Percentiles rank a stretch among this genome's conserved stretches.
phyloP scores from a whole-genome alignment of 2,797 vertebrate species.

The Enteromius trimaculatus region DNA sequence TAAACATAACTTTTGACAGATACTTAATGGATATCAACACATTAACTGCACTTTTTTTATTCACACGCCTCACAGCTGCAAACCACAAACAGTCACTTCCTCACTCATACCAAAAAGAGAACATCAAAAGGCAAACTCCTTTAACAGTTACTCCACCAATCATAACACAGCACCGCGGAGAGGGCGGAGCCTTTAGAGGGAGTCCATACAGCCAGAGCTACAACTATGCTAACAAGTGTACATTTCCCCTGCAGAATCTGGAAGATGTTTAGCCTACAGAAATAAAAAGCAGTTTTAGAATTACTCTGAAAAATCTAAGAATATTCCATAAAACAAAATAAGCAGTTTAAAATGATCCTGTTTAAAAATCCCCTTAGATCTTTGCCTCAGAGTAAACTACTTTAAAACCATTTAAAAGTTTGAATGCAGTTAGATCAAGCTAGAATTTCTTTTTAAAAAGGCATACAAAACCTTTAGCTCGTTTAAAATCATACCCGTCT shows the following conservation, averaged over 20 bases:
- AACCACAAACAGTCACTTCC: conserved; percentile 56
- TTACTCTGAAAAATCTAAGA: not conserved
- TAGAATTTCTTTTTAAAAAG: not conserved
- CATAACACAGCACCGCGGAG: not conserved
- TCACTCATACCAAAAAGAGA: conserved; percentile 35
- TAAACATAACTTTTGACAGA: not conserved
- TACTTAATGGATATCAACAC: not conserved
- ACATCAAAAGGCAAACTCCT: conserved; percentile 25
- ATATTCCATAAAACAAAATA: not conserved
- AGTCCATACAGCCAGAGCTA: not conserved
- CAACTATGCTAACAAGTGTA: not conserved
- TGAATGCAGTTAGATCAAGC: not conserved
- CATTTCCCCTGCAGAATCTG: not conserved
- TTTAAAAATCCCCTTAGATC: not conserved
- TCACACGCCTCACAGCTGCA: conserved; percentile 13
- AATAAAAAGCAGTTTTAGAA: not conserved
- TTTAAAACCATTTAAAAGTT: not conserved
- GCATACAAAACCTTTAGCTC: not conserved
- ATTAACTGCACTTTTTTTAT: conserved; percentile 21
- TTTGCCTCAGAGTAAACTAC: not conserved
- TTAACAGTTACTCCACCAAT: conserved; percentile 37
- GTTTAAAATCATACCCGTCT: not conserved
- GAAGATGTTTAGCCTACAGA: not conserved
- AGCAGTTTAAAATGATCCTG: not conserved
- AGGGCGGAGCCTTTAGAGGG: conserved; percentile 1